phyloP scores from a whole-genome alignment of 2,113 vertebrate genomes.

The Ceyx cyanopectus region DNA sequence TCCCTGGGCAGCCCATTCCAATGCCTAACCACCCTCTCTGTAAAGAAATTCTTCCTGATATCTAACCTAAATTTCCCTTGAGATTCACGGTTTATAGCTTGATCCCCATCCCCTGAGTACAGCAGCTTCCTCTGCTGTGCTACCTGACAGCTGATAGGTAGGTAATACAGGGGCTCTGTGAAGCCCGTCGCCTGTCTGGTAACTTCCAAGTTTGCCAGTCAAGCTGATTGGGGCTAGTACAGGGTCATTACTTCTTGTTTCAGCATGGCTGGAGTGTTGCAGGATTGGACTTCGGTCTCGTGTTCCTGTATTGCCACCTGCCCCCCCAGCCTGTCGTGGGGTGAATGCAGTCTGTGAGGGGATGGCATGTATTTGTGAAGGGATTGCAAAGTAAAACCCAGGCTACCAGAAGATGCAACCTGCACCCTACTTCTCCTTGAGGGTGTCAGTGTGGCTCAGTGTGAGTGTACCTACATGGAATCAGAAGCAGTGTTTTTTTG shows the following conservation, averaged over 20 bases:
- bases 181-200: background rate
- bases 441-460: fast-evolving
- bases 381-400: background rate
- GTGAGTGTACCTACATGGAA: fast-evolving
- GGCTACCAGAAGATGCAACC: background rate
- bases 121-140: background rate
- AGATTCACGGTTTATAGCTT: background rate
- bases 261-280: background rate
- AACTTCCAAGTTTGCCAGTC: background rate
- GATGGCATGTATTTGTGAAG: background rate
- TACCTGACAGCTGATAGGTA: background rate
- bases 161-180: background rate
- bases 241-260: background rate
- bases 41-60: too few relatives aligned
- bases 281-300: fast-evolving
- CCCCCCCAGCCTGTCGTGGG: background rate
- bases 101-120: background rate
- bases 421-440: fast-evolving
- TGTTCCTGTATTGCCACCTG: background rate
- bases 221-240: fast-evolving
- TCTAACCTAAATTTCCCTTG: background rate
- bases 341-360: background rate
- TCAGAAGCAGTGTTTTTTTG: background rate
- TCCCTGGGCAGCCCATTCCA: too few relatives aligned
- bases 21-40: too few relatives aligned